Evolutionary conservation across 92 coral and sea anemone species (phyloP), one percentile per base, ranked within the genome.

Genomic region (Heliopora coerulea): DNA sequence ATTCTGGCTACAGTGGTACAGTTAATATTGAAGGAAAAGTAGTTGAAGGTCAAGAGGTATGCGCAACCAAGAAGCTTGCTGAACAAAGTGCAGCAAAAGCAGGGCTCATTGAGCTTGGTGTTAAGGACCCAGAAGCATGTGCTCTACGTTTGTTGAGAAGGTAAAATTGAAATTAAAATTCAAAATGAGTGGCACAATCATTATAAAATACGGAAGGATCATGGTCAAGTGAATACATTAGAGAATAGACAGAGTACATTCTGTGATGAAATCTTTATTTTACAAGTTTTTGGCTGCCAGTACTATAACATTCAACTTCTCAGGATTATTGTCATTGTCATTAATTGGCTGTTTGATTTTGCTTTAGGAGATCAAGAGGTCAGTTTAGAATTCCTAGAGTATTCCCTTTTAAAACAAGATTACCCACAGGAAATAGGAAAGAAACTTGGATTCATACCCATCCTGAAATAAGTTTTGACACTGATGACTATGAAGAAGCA

Each of bases 11-110:
- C 60, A 27, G 66, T 56, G 80, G 93, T 35, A 62, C 42, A 57
- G 92, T 86, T 46, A 65, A 32, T 23, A 83, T 89, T 82, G 79
- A 91, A 57, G 87, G 84, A 8, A 82, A 86, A 41, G 33, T 73
- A 30, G 73, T 81, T 41, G 74, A 79, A 27, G 35, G 81, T 54
- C 62, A 41, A 13, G 77, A 65, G 20, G 54, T 46, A 9, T 74
- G 73, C 59, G 56, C 63, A 18, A 83, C 82, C 50, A 92, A 92
- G 79, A 92, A 92, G 75, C 84, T 65, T 72, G 91, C 97, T 23
- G 96, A 92, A 59, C 97, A 92, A 33, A 32, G 77, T 61, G 97
- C 89, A 10, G 97, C 97, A 6, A 79, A 91, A 46, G 91, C 87
- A 56, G 97, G 87, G 6, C 80, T 92, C n/a, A 19, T 92, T 49